A percentile compares a stretch with the other conserved stretches of the same genome.
These are phyloP conservation scores for Epicampocera succincta DNA, from an alignment of 2,888 invertebrate genomes.

Conservation along the genomic window DNA sequence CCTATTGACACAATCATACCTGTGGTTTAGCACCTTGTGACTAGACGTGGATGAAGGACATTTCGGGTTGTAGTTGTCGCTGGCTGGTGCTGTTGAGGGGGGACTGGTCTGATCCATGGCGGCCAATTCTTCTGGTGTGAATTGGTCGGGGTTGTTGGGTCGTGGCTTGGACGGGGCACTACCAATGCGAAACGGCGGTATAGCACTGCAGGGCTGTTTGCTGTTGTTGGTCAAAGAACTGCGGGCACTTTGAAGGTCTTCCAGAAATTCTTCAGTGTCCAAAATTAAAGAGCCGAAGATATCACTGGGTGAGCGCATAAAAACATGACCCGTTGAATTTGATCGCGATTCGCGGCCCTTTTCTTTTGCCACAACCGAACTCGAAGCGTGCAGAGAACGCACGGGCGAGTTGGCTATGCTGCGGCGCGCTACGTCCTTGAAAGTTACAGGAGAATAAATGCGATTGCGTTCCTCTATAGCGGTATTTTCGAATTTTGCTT, in stretches of 20 bases:
- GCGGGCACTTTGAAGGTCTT: constrained; percentile 80
- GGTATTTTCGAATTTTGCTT: constrained; percentile 38
- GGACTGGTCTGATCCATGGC: constrained; percentile 79
- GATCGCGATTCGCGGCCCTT: constrained; percentile 85
- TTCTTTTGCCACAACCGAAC: constrained; percentile 74
- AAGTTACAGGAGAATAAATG: constrained; percentile 92
- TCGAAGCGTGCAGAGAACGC: constrained; percentile 79
- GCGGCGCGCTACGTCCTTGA: constrained; percentile 90
- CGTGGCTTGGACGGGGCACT: constrained; percentile 82
- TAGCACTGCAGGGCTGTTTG: constrained; percentile 78
- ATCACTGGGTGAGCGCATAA: constrained; percentile 84
- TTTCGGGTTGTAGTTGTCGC: constrained; percentile 74
- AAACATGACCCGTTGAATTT: constrained; percentile 86
- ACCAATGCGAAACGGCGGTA: constrained; percentile 84
- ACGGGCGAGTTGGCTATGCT: constrained; percentile 90
- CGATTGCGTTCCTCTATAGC: constrained; percentile 84
- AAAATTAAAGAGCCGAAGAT: constrained; percentile 84
- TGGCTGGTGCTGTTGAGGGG: constrained; percentile 82
- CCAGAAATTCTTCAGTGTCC: constrained; percentile 84
- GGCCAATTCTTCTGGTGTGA: constrained; percentile 80
- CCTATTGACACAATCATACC: constrained; percentile 70
- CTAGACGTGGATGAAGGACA: constrained; percentile 70
- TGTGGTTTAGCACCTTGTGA: constrained; percentile 72
- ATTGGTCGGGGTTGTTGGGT: constrained; percentile 77
- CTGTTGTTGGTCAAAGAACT: constrained; percentile 76